These are phyloP conservation scores for Lamellibrachia satsuma DNA, from an alignment of 2,888 invertebrate genomes.

Conservation along the genomic window DNA sequence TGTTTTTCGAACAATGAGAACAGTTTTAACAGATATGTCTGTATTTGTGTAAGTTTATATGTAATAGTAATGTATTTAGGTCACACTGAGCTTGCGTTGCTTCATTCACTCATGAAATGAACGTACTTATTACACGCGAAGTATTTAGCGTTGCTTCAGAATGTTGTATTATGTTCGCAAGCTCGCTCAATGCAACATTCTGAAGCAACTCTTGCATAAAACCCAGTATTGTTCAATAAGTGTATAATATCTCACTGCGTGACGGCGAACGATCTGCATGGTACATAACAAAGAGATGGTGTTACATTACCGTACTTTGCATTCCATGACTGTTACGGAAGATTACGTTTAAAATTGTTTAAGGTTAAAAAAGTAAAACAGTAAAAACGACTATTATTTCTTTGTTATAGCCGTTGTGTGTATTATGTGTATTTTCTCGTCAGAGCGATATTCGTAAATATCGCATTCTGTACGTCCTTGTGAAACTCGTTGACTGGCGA, in stretches of 20 bases:
- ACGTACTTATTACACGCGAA: neutral
- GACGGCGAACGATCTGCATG: neutral
- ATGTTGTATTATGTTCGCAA: no score
- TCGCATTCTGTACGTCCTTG: neutral
- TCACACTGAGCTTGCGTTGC: neutral
- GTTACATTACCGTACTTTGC: neutral
- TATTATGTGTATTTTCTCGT: neutral
- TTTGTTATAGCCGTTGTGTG: neutral
- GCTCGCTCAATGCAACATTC: no score
- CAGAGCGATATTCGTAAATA: neutral
- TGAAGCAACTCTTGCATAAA: no score
- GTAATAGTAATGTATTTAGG: no score
- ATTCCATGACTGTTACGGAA: neutral
- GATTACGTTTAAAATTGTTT: neutral
- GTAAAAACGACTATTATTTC: neutral
- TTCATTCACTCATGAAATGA: neutral
- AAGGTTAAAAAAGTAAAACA: neutral
- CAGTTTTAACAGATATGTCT: neutral
- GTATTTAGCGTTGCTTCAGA: no score
- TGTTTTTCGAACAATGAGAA: no score
- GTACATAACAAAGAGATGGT: neutral
- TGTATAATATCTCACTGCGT: neutral
- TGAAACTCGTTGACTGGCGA: neutral
- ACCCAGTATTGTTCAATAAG: no score
- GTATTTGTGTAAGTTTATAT: neutral